A percentile compares a stretch with the other conserved stretches of the same genome.
phyloP scores from a whole-genome alignment of 2,888 invertebrate genomes.

The Pristionchus exspectatus region DNA sequence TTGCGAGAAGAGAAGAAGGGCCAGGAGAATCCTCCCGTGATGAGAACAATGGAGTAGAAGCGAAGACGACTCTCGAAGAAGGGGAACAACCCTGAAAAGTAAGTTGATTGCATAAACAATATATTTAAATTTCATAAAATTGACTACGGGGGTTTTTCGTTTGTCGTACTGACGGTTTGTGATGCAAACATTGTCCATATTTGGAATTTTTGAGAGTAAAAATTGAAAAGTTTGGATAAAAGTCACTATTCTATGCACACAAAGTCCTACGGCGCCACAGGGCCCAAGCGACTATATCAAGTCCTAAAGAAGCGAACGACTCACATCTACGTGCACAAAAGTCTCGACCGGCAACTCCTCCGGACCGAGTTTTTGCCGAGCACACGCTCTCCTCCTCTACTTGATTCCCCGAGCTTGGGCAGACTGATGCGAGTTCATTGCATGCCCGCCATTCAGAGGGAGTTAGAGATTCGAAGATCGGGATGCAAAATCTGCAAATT shows the following conservation, averaged over 20 bases:
- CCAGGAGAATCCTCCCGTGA: neutral
- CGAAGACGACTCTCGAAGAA: slow-evolving; percentile 13
- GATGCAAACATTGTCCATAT: neutral
- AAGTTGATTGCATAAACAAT: too few relatives aligned
- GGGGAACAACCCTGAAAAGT: slow-evolving; percentile 43
- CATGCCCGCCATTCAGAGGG: neutral
- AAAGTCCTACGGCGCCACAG: too few relatives aligned
- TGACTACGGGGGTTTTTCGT: too few relatives aligned
- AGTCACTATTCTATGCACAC: too few relatives aligned
- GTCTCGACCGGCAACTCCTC: neutral
- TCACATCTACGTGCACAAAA: neutral
- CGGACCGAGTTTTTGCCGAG: neutral
- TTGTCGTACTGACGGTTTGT: neutral
- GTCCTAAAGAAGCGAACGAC: neutral
- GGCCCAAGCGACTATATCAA: too few relatives aligned
- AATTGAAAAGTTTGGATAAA: too few relatives aligned
- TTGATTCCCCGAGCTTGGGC: neutral
- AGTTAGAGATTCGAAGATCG: neutral
- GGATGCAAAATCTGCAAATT: slow-evolving; percentile 6
- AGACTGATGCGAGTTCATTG: neutral
- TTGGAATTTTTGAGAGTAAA: neutral
- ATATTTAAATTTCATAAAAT: too few relatives aligned
- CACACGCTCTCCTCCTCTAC: slow-evolving; percentile 30
- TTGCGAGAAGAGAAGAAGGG: slow-evolving; percentile 10
- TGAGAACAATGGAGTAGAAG: slow-evolving; percentile 35